Percentiles rank a stretch among this genome's conserved stretches.
phyloP scores from a whole-genome alignment of 2,113 vertebrate species.

The Catagonus wagneri region DNA sequence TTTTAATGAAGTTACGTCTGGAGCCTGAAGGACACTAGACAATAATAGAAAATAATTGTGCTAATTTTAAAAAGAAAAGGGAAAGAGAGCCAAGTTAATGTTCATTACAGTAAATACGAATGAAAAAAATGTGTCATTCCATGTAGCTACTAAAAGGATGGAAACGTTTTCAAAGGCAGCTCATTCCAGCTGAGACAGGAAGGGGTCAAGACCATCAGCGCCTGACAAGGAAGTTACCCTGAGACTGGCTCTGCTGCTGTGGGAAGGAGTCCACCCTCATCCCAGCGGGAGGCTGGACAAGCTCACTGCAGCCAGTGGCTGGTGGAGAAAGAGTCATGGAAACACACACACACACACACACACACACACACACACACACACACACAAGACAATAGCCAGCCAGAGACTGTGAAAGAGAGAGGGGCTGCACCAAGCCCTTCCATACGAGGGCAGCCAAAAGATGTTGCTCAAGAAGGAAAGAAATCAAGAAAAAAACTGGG shows the following conservation, averaged over 20 bases:
- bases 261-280: neutral
- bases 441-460: neutral
- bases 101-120: neutral
- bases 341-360: neutral
- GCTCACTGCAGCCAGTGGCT: neutral
- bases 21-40: neutral
- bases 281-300: neutral
- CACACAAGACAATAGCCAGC: neutral
- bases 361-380: rapidly evolving
- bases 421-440: neutral
- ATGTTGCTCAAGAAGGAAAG: neutral
- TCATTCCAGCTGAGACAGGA: neutral
- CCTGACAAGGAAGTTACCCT: neutral
- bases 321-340: neutral
- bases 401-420: neutral
- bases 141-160: neutral
- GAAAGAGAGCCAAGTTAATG: neutral
- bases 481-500: neutral
- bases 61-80: neutral
- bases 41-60: neutral
- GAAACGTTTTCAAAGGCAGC: constrained; percentile 10
- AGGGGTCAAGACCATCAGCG: neutral
- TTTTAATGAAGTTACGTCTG: neutral
- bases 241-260: neutral
- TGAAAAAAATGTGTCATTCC: neutral